Base-by-base conservation (phyloP, 2,113 vertebrate genomes). In the Toxotes jaculatrix region DNA sequence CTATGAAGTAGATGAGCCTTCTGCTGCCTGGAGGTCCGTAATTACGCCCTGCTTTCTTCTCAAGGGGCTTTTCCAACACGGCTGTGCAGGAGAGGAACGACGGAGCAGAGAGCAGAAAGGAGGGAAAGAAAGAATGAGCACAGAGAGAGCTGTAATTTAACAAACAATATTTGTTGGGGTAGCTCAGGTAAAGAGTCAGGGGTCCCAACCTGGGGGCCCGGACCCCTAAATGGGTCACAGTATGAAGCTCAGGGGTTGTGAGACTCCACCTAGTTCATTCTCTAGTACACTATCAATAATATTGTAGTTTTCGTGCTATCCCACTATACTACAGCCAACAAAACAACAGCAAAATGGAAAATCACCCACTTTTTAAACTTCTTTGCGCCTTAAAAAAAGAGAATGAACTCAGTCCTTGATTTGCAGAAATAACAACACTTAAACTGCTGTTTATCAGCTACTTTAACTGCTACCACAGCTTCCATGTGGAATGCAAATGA, bases 31-130 rank as follows among this genome's bases (percentile, higher is more conserved):
- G 95, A 0, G 98, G 97, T 1, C 96, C 96, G 0, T 97, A 99
- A 83, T 93, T 99, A 78, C 96, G 95, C 34, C 98, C 98, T 0
- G 97, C 96, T 88, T 99, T 99, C 83, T 99, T 99, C 51, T 99
- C 98, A 27, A 99, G 94, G 69, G 98, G 96, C 72, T 98, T 98
- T 90, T 99, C 98, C 67, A 99, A 89, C 66, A 97, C 90, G 21
- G 92, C 98, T 99, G 77, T 42, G 72, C 14, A 0, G 10, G 42
- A 86, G 76, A 89, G n/a, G 55, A 82, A 38, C 42, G 51, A 63
- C 31, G 8, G 19, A 60, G 56, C 16, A 34, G 42, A 62, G 27
- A 59, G 53, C 38, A 68, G 45, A 17, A 63, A 76, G 45, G 43
- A 19, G 3, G 42, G 5, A 38, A 11, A 49, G 21, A 62, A 27